Evolutionary conservation across 2,797 vertebrate species (phyloP).

Genomic region (Setipinna tenuifilis): DNA sequence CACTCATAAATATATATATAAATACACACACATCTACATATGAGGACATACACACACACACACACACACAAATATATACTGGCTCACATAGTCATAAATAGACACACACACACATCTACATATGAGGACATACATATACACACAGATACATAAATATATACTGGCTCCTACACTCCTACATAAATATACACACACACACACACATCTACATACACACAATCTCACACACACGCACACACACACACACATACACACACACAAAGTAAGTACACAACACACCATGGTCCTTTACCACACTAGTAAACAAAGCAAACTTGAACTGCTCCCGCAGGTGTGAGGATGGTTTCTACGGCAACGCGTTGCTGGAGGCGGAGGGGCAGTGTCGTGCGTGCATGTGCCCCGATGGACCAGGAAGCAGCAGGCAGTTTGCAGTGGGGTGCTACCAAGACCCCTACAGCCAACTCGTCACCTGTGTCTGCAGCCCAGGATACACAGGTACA

Average conservation of each 20-base stretch:
- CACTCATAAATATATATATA: too few species aligned
- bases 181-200: neutral
- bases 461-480: slow-evolving; percentile 88
- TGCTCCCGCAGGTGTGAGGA: slow-evolving; percentile 77
- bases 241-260: neutral
- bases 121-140: slow-evolving; percentile 73
- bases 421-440: slow-evolving; percentile 90
- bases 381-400: slow-evolving; percentile 94
- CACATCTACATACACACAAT: neutral
- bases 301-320: too few species aligned
- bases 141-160: neutral
- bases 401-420: slow-evolving; percentile 85
- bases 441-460: slow-evolving; percentile 77
- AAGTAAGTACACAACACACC: too few species aligned
- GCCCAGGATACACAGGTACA: slow-evolving; percentile 86
- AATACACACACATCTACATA: too few species aligned
- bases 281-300: too few species aligned
- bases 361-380: slow-evolving; percentile 85
- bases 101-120: neutral
- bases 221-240: neutral
- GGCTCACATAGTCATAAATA: neutral
- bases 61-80: neutral
- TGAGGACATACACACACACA: slow-evolving; percentile 52
- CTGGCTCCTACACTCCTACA: neutral
- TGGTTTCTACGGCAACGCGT: slow-evolving; percentile 89